Conservation (phyloP, 2,113 vertebrate genomes). For the Dicaeum eximium region DNA sequence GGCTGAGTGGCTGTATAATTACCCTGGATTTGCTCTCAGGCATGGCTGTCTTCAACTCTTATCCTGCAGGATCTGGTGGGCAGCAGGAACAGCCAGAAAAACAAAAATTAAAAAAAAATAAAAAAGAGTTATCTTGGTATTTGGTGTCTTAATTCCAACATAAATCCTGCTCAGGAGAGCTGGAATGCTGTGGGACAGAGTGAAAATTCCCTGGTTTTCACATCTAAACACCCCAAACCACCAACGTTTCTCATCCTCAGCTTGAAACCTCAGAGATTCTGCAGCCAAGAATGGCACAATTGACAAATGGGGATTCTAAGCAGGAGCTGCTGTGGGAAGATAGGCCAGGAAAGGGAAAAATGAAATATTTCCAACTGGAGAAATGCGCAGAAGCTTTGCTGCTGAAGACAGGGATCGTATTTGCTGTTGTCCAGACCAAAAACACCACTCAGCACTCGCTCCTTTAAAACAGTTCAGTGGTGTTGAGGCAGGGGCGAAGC, state of each 20-base stretch:
- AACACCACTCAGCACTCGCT: not conserved
- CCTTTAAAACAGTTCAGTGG: not conserved
- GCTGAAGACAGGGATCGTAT: not conserved
- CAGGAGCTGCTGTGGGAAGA: not conserved
- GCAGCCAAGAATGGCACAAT: not conserved
- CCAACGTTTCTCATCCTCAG: conserved; percentile 14
- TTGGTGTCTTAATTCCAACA: not conserved
- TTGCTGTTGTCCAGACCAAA: not conserved
- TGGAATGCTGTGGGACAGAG: not conserved
- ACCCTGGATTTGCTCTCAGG: not conserved
- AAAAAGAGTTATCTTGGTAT: not conserved
- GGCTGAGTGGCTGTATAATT: not conserved
- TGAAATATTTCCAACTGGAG: not conserved
- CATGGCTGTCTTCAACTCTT: not conserved
- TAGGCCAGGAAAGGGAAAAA: not conserved
- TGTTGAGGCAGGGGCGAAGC: not conserved
- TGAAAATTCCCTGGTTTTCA: conserved; percentile 46
- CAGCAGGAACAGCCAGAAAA: conserved; percentile 1
- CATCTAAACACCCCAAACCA: conserved; percentile 19
- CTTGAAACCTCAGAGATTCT: conserved; percentile 5
- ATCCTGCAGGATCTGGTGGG: not conserved
- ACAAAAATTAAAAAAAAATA: not conserved
- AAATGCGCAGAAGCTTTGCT: not conserved
- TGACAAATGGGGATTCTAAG: not conserved
- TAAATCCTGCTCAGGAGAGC: not conserved